phyloP scores from a whole-genome alignment of 2,888 invertebrate species.

The Orchesellides sinensis region DNA sequence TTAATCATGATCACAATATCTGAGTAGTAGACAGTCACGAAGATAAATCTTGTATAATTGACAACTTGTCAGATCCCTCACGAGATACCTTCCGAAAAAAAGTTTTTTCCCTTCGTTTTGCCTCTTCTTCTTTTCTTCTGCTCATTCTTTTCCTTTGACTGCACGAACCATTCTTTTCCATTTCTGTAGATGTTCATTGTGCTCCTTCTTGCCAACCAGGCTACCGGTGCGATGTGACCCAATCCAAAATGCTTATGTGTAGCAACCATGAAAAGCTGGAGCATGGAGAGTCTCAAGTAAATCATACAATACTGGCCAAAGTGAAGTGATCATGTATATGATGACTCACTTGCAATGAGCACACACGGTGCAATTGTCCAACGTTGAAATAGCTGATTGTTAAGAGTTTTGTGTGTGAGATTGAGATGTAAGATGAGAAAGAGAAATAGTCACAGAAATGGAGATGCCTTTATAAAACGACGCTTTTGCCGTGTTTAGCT shows the following conservation, averaged over 20 bases:
- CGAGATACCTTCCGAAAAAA: slow-evolving; percentile 64
- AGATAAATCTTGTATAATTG: slow-evolving; percentile 73
- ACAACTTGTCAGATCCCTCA: slow-evolving; percentile 72
- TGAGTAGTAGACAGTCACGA: slow-evolving; percentile 70
- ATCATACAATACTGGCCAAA: not conserved
- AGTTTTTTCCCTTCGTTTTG: slow-evolving; percentile 20
- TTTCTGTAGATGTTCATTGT: slow-evolving; percentile 6
- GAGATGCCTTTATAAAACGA: slow-evolving; percentile 5
- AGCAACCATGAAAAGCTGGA: slow-evolving; percentile 20
- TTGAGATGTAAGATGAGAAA: slow-evolving; percentile 81
- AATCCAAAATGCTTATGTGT: slow-evolving; percentile 34
- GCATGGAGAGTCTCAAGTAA: not conserved
- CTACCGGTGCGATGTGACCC: not conserved
- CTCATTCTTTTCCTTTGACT: slow-evolving; percentile 16
- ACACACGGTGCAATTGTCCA: not conserved
- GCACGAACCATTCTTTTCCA: slow-evolving; percentile 20
- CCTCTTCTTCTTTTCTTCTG: slow-evolving; percentile 19
- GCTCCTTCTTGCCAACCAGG: not conserved
- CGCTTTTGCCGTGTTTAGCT: not conserved
- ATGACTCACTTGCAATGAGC: not conserved
- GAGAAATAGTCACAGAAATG: not conserved
- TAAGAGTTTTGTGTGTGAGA: slow-evolving; percentile 84
- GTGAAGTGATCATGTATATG: not conserved
- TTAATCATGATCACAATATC: slow-evolving; percentile 70
- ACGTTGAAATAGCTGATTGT: slow-evolving; percentile 76